These are phyloP conservation scores for Cryptus armator DNA, from an alignment of 2,888 invertebrate species.

Conservation along the genomic window DNA sequence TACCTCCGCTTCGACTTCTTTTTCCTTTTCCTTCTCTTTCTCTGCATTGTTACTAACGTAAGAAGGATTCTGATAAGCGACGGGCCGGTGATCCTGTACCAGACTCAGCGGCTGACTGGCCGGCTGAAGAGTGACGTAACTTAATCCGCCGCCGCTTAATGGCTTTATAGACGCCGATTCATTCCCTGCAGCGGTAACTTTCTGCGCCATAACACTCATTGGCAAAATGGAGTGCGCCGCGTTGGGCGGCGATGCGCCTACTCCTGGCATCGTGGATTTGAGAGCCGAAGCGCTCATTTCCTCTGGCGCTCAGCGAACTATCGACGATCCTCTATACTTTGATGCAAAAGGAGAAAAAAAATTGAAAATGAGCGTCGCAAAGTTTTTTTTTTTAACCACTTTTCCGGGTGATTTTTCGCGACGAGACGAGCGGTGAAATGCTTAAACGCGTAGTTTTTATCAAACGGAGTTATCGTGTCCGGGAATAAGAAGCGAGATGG, in stretches of 20 bases:
- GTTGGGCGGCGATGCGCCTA: slow-evolving; percentile 80
- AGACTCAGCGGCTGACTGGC: slow-evolving; percentile 82
- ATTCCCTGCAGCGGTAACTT: slow-evolving; percentile 77
- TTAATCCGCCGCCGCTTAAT: slow-evolving; percentile 79
- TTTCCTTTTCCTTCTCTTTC: slow-evolving; percentile 72
- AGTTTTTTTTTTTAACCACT: background rate
- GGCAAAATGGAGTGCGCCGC: slow-evolving; percentile 82
- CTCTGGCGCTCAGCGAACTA: slow-evolving; percentile 5
- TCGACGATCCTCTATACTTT: slow-evolving; percentile 41
- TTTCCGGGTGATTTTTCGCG: too few species aligned
- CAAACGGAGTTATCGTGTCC: slow-evolving; percentile 1
- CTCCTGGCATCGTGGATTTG: slow-evolving; percentile 83
- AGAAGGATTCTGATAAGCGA: slow-evolving; percentile 79
- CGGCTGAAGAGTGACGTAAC: slow-evolving; percentile 82
- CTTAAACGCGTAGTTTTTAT: too few species aligned
- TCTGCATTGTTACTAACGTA: slow-evolving; percentile 73
- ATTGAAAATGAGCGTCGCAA: background rate
- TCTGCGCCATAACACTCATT: slow-evolving; percentile 83
- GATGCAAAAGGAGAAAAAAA: slow-evolving; percentile 39
- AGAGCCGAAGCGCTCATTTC: slow-evolving; percentile 83
- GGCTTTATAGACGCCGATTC: slow-evolving; percentile 79
- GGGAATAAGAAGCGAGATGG: slow-evolving; percentile 56
- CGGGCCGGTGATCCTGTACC: slow-evolving; percentile 83
- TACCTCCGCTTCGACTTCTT: slow-evolving; percentile 74
- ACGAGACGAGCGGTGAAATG: too few species aligned